These are phyloP conservation scores for Bradypodion pumilum DNA, from an alignment of 2,797 vertebrate genomes.

Conservation along the genomic window DNA sequence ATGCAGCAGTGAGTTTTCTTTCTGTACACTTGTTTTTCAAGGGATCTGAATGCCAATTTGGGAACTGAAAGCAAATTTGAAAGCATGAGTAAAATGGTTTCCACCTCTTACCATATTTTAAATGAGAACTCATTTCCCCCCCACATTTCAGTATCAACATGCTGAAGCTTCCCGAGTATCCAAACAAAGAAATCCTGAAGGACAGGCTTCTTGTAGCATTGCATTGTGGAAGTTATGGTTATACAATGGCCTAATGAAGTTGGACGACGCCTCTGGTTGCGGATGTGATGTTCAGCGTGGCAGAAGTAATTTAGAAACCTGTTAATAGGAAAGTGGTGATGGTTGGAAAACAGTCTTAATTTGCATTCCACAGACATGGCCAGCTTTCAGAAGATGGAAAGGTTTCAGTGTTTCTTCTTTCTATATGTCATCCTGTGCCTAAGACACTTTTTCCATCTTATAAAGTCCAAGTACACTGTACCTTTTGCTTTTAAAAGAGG, in stretches of 20 bases:
- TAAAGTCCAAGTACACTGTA: constrained; percentile 43
- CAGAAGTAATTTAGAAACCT: constrained; percentile 67
- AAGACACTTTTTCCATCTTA: constrained; percentile 51
- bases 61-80: constrained; percentile 62
- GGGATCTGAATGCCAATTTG: constrained; percentile 31
- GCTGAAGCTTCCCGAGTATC: constrained; percentile 98
- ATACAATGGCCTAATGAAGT: constrained; percentile 91
- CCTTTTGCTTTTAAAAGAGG: constrained; percentile 51
- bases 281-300: constrained; percentile 58
- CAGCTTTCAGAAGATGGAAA: constrained; percentile 60
- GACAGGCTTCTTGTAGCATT: constrained; percentile 95
- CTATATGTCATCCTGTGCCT: constrained; percentile 58
- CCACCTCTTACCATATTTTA: constrained; percentile 26
- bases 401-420: constrained; percentile 40
- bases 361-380: constrained; percentile 45
- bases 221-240: constrained; percentile 97
- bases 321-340: constrained; percentile 35
- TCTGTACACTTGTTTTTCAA: constrained; percentile 41
- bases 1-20: constrained; percentile 20
- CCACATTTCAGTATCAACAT: constrained; percentile 91
- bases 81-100: not conserved
- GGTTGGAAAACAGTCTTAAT: constrained; percentile 42
- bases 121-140: constrained; percentile 44
- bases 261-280: constrained; percentile 55
- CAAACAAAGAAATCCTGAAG: constrained; percentile 90